Base-by-base conservation (phyloP, 2,113 vertebrate genomes). In the Neogobius melanostomus region DNA sequence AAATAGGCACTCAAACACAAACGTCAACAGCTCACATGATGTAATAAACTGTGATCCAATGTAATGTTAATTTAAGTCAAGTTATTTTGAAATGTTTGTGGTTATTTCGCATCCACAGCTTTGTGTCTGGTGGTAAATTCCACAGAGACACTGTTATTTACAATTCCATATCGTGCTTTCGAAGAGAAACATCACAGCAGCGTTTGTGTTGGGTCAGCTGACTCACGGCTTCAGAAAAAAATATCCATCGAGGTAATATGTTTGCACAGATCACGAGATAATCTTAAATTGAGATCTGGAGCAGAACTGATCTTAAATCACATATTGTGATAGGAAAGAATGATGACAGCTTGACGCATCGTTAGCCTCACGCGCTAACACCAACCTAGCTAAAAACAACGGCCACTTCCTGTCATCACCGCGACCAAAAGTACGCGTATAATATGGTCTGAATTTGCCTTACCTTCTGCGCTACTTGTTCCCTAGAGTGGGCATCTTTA, bases 381-480 rank as follows among this genome's bases (percentile, higher is more conserved):
- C 51, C 10, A 9, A 7, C 49, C 5, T 53, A 51, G 63, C 56
- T 42, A 6, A 5, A 21, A 6, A 52, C 11, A 5, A 50, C 4
- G 10, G 14, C 15, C 45, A n/a, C 51, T 17, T 7, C 6, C 12
- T 62, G 6, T 1, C 59, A 16, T 0, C 0, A 36, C 7, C 44
- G 12, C n/a, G 8, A 42, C 5, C 64, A 0, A 28, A 6, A 54
- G 12, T 14, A 1, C 14, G 8, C 0, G 14, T 8, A 0, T 7
- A 28, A 12, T 56, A 11, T 5, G 1, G 14, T 42, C 1, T 49
- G 9, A 0, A 47, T 15, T 6, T 42, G 59, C 3, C 84, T 66
- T 59, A 90, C 90, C 88, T 71, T 50, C 17, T 63, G 4, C 76
- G 62, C 14, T 16, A 57, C 47, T 75, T 44, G 62, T 14, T 76